Base-by-base conservation (phyloP, 1,140 invertebrate species). In the Drosophila navojoa region DNA sequence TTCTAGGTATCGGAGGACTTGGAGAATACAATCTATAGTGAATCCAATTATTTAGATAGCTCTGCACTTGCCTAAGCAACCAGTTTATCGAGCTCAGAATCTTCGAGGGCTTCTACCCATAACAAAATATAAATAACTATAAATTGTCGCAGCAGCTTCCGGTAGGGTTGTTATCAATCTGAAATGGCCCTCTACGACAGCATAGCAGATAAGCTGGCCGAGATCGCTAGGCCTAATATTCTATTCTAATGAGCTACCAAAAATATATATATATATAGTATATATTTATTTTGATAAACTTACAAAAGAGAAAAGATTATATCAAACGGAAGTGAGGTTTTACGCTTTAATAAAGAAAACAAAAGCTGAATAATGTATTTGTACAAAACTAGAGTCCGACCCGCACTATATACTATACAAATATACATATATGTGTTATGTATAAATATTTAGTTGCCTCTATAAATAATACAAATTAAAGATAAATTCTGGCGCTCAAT, bases 401-500 rank as follows among this genome's bases (percentile, higher is more conserved):
- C 47, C 42, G 59, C 59, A 55, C 50, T 55, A 45, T 11, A 38
- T 38, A 10, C 13, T 40, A 49, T 7, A 59, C 19, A 29, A 42
- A 62, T 52, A 67, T 45, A 45, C 52, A 52, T n/a, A 32, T 32
- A 32, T 9, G 6, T 29, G 6, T 6, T 29, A 32, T 32, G 2
- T 32, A 32, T 32, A 32, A 2, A 32, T 32, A 32, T 32, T 7
- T 38, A 11, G 63, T 29, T 42, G 54, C 58, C 42, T 54, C 53
- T 54, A 61, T 59, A 76, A 72, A 71, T 75, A 75, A 63, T 49
- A 67, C 25, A 13, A 53, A 42, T 42, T 53, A 9, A 42, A 77
- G 75, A 77, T 77, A 77, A 74, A 53, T 49, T 32, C 25, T 19
- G 35, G 47, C 6, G 11, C 16, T 22, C 29, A 76, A 76, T 68